These are phyloP conservation scores for Drosophila paramelanica DNA, from an alignment of 2,888 invertebrate genomes.

Conservation along the genomic window DNA sequence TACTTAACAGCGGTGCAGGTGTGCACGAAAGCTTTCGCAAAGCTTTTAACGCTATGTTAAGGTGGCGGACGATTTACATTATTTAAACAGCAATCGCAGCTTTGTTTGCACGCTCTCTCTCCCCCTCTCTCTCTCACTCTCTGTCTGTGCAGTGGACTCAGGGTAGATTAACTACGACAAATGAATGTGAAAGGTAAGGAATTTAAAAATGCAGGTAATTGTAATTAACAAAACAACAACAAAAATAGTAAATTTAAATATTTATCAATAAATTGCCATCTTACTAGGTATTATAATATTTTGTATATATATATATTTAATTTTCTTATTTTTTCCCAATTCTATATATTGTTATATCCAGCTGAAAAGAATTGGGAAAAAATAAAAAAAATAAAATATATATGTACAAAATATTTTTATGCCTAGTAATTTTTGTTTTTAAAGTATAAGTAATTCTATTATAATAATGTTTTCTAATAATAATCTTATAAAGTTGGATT, in stretches of 20 bases:
- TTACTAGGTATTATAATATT: no score
- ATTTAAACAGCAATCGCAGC: slow-evolving; percentile 69
- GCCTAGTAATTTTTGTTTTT: no score
- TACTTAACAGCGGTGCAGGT: slow-evolving; percentile 62
- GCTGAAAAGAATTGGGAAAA: no score
- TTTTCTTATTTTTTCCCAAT: no score
- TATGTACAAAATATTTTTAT: no score
- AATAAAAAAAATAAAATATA: no score
- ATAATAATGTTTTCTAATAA: no score
- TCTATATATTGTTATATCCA: no score
- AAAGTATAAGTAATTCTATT: no score
- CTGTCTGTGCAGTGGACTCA: slow-evolving; percentile 21
- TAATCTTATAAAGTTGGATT: no score
- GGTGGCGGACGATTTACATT: slow-evolving; percentile 64
- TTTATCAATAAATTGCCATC: background rate
- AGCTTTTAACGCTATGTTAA: slow-evolving; percentile 74
- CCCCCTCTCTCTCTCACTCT: slow-evolving; percentile 7
- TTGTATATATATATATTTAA: no score
- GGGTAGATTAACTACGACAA: slow-evolving; percentile 37
- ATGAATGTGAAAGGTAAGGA: background rate
- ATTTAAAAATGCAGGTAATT: background rate
- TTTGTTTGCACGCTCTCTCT: slow-evolving; percentile 47
- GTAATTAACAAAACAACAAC: background rate
- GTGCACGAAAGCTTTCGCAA: slow-evolving; percentile 56
- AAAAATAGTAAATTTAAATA: background rate